Conservation (phyloP, 2,113 vertebrate species). For the Cygnus atratus region DNA sequence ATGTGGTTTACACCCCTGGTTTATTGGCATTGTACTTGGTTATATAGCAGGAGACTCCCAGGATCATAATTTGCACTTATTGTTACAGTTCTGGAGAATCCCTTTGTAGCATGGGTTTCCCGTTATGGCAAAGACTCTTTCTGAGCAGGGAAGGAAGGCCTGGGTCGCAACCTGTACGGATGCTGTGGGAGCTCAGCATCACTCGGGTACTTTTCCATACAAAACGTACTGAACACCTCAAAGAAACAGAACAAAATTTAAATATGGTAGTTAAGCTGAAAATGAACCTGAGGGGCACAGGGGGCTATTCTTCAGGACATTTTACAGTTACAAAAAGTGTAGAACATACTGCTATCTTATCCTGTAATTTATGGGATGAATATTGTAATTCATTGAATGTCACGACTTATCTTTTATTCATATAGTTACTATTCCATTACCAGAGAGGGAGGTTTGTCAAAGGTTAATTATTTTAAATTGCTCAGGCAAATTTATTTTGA, state of each 20-base stretch:
- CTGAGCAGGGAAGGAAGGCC: neutral
- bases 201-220: neutral
- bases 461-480: conserved; percentile 86
- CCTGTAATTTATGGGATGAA: conserved; percentile 77
- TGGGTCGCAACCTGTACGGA: neutral
- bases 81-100: conserved; percentile 29
- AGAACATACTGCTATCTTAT: conserved; percentile 69
- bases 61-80: conserved; percentile 70
- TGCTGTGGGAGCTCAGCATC: neutral
- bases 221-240: fast-evolving
- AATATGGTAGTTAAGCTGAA: conserved; percentile 12
- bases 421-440: conserved; percentile 81
- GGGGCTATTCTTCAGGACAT: conserved; percentile 51
- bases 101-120: conserved; percentile 1
- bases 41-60: conserved; percentile 66
- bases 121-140: neutral
- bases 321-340: conserved; percentile 70
- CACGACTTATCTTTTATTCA: conserved; percentile 86
- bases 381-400: conserved; percentile 82
- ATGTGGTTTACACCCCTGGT: conserved; percentile 67
- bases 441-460: conserved; percentile 80
- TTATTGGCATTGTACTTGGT: conserved; percentile 67
- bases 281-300: conserved; percentile 14
- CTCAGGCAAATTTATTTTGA: conserved; percentile 83
- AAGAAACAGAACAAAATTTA: conserved; percentile 10